phyloP scores from a whole-genome alignment of 2,113 vertebrate genomes.

The Silurus glanis region DNA sequence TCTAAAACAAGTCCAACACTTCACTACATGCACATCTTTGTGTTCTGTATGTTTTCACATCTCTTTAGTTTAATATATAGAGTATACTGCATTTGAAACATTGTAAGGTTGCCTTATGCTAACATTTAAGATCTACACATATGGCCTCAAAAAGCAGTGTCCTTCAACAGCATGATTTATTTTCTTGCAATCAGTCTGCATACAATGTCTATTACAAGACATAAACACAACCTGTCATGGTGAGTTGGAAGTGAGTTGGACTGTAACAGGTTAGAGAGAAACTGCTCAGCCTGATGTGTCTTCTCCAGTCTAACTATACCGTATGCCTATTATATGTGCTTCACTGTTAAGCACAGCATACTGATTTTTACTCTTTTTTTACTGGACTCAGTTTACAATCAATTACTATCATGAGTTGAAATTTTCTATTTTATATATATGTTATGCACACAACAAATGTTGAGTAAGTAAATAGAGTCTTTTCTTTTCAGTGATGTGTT shows the following conservation, averaged over 20 bases:
- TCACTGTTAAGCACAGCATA: constrained; percentile 66
- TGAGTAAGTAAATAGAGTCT: constrained; percentile 6
- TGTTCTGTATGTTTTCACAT: neutral
- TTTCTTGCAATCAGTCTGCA: constrained; percentile 1
- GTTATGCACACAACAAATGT: neutral
- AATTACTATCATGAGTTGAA: constrained; percentile 70
- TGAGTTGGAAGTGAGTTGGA: constrained; percentile 34
- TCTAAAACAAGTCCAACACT: neutral
- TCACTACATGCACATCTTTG: neutral
- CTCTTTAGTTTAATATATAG: neutral
- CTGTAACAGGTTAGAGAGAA: constrained; percentile 48
- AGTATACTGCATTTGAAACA: neutral
- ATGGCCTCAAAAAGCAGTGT: neutral
- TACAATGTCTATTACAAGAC: constrained; percentile 34
- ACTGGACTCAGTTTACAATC: constrained; percentile 68
- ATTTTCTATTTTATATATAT: neutral
- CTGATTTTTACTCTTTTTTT: constrained; percentile 70
- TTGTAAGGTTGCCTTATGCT: neutral
- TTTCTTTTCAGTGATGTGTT: constrained; percentile 5
- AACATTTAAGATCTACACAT: constrained; percentile 4
- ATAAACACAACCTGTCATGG: constrained; percentile 42
- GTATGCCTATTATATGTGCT: constrained; percentile 52
- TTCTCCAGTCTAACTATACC: constrained; percentile 45
- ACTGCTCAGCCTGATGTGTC: constrained; percentile 20
- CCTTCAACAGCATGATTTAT: neutral